Conservation (phyloP, 2,888 invertebrate species). For the Tipula confusa region DNA sequence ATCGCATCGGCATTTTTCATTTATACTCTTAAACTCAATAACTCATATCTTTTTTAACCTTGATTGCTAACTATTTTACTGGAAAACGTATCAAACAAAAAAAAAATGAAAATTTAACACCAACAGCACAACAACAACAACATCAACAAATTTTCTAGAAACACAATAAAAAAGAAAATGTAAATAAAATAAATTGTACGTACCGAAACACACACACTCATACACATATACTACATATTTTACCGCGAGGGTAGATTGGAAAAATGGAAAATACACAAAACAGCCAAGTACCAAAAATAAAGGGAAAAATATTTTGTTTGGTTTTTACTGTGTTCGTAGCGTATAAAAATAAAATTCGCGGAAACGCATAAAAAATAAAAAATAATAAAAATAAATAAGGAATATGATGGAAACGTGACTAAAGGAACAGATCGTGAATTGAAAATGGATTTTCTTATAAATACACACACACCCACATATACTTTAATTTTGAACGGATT, state of each 20-base stretch:
- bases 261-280: neutral
- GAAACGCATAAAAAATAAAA: conserved; percentile 25
- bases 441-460: neutral
- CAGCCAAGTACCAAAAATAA: neutral
- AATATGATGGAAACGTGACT: conserved; percentile 25
- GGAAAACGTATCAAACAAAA: too few relatives aligned
- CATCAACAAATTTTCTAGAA: neutral
- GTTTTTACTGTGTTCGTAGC: neutral
- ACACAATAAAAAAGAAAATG: neutral
- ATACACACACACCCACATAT: neutral
- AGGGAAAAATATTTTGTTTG: too few relatives aligned
- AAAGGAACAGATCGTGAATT: conserved; percentile 20
- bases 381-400: conserved; percentile 20
- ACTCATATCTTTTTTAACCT: conserved; percentile 16
- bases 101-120: neutral
- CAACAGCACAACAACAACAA: neutral
- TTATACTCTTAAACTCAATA: neutral
- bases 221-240: neutral
- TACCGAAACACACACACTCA: neutral
- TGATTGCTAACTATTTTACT: neutral
- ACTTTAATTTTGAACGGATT: neutral
- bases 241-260: neutral
- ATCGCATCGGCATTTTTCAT: neutral
- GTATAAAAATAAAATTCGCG: conserved; percentile 12
- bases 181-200: neutral